Conservation (phyloP, 2,888 invertebrate genomes). For the Epirrita christyi region DNA sequence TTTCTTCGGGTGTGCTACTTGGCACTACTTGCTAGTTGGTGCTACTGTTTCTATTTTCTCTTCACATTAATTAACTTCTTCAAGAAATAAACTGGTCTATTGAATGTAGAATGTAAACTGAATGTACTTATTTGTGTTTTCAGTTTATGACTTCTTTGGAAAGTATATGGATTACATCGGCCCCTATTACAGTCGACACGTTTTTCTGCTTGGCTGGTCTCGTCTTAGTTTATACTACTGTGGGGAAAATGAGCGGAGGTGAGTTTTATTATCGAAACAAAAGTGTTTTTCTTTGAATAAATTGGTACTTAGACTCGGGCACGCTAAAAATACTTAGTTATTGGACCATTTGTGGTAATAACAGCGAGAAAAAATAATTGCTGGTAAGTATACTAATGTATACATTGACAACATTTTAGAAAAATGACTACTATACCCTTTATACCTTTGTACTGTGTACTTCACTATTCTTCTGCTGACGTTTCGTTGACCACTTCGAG, state of each 20-base stretch:
- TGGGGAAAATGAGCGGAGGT: conserved; percentile 59
- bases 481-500: too few species aligned
- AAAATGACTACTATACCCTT: too few species aligned
- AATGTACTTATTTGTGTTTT: conserved; percentile 34
- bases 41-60: neutral
- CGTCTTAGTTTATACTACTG: conserved; percentile 61
- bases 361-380: too few species aligned
- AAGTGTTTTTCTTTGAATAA: too few species aligned
- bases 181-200: conserved; percentile 85
- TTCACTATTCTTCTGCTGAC: too few species aligned
- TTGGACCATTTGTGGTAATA: too few species aligned
- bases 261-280: conserved; percentile 28
- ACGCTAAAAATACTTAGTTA: too few species aligned
- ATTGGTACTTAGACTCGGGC: too few species aligned
- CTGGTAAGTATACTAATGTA: too few species aligned
- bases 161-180: conserved; percentile 64
- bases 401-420: too few species aligned
- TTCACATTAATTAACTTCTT: neutral
- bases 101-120: conserved; percentile 16
- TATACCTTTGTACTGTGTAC: too few species aligned
- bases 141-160: conserved; percentile 38
- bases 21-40: too few species aligned
- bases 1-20: neutral
- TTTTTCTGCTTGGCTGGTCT: conserved; percentile 79
- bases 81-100: neutral